Evolutionary conservation across 2,888 invertebrate genomes (phyloP), one percentile per base, ranked within the genome.

Genomic region (Ceraclea dissimilis): DNA sequence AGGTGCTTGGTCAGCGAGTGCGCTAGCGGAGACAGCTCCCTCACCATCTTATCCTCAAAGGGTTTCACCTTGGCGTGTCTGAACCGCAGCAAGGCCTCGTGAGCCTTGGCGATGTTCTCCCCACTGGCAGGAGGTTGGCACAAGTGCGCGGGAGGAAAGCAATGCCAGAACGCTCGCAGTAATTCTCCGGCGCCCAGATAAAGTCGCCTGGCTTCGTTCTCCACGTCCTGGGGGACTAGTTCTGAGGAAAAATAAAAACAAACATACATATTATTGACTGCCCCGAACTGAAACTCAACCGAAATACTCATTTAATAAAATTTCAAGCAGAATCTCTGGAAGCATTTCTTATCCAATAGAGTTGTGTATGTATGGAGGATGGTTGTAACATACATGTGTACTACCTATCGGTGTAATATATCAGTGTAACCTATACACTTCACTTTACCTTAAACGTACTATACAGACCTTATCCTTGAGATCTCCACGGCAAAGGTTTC

Each of bases 121-220:
- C 93, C 90, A 34, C 88, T 74, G 52, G 83, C 82, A 18, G 85
- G 79, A 2, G 85, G 84, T 0, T 86, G 85, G 2, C 85, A 84
- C 0, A 86, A 85, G 17, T 54, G 54, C 1, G 88, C 88, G 61
- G 84, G 84, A 33, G 90, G 90, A 76, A 98, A 96, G 70, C 95
- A 90, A 47, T 86, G 81, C 97, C 98, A 99, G 74, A 98, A 91
- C 73, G 97, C 96, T 58, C 91, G 83, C 13, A 97, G 75, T 58
- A 99, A 73, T 75, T 98, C 98, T 60, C 90, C 86, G 2, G 90
- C 79, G 1, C 93, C 90, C 52, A 88, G 79, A 74, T 97, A 96
- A 52, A 95, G 75, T 61, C 90, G 85, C 56, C 87, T 82, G 11
- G 97, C 76, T 67, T 97, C 96, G 47, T 82, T 82, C 67, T 91